phyloP scores from a whole-genome alignment of 2,797 vertebrate species.

The Lycodopsis pacificus region DNA sequence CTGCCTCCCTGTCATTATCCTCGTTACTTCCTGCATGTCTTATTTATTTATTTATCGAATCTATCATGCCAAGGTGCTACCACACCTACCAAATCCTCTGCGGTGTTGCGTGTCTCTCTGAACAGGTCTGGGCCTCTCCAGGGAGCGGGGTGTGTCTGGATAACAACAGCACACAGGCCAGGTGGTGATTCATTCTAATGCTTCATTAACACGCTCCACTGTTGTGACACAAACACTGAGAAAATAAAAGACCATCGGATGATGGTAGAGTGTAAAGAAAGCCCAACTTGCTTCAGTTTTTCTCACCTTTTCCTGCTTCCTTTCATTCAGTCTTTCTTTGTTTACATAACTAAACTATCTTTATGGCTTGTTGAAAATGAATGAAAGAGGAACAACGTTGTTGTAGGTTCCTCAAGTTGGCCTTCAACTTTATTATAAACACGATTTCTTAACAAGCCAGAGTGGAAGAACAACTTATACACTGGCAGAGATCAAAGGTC shows the following conservation, averaged over 20 bases:
- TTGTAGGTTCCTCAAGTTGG: neutral
- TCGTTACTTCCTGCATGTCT: constrained; percentile 28
- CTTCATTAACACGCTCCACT: constrained; percentile 55
- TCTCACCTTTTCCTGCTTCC: constrained; percentile 4
- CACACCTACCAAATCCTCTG: constrained; percentile 43
- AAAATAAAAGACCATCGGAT: neutral
- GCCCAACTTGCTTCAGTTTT: neutral
- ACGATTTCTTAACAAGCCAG: neutral
- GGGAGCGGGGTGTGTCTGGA: constrained; percentile 66
- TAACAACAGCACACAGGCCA: constrained; percentile 42
- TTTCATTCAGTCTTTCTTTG: neutral
- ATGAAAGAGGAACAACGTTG: neutral
- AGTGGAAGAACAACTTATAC: constrained; percentile 11
- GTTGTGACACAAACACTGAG: constrained; percentile 51
- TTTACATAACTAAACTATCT: neutral
- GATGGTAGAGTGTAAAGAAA: neutral
- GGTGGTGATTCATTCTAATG: constrained; percentile 66
- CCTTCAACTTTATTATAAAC: constrained; percentile 5
- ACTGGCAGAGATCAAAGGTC: constrained; percentile 37
- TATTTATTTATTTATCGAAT: constrained; percentile 53
- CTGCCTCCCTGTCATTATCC: constrained; percentile 28
- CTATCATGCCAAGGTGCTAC: constrained; percentile 31
- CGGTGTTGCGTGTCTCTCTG: constrained; percentile 51
- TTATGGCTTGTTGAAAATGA: neutral
- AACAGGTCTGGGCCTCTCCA: constrained; percentile 71